Percentiles rank a stretch among this genome's conserved stretches.
phyloP scores from a whole-genome alignment of 2,797 vertebrate species.

The Hypotaenidia philippensis region DNA sequence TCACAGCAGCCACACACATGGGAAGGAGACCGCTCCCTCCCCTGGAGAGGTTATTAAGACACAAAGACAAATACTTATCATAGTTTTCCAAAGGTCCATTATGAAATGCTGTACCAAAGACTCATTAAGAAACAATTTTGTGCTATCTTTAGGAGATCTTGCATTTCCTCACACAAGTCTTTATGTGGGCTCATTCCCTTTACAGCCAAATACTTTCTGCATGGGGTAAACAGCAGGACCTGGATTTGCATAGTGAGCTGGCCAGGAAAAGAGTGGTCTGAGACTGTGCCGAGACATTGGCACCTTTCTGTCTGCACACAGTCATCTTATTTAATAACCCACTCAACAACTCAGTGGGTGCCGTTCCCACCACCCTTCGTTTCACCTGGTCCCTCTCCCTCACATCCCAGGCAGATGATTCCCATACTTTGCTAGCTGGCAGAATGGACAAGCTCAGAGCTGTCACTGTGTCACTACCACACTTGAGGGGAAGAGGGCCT shows the following conservation, averaged over 20 bases:
- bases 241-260: background rate
- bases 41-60: background rate
- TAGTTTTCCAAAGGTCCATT: constrained; percentile 12
- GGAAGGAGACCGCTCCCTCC: background rate
- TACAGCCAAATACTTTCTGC: background rate
- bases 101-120: background rate
- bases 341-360: background rate
- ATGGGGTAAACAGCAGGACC: background rate
- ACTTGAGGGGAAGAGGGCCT: background rate
- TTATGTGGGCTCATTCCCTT: background rate
- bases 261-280: background rate
- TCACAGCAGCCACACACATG: fast-evolving
- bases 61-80: background rate
- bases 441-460: background rate
- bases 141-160: constrained; percentile 15
- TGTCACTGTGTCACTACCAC: background rate
- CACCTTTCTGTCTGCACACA: background rate
- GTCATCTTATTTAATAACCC: background rate
- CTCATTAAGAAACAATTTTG: background rate
- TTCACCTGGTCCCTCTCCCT: background rate
- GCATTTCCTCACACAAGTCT: constrained; percentile 5
- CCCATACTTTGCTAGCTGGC: background rate
- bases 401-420: background rate
- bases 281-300: background rate
- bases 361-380: fast-evolving